phyloP scores from a whole-genome alignment of 1,140 invertebrate species.

The Drosophila leontia region DNA sequence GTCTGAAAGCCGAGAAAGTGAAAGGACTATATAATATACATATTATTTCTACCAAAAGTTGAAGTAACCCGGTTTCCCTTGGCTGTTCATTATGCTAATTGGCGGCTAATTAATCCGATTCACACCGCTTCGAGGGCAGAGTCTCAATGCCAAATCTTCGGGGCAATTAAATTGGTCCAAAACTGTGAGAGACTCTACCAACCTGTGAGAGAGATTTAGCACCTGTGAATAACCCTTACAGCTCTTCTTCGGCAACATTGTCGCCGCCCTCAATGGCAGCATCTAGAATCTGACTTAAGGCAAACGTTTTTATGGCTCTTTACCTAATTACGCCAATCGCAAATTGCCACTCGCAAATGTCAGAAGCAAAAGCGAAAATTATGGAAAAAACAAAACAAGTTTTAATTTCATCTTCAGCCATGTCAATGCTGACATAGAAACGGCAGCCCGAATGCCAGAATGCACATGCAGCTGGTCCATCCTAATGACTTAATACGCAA shows the following conservation, averaged over 20 bases:
- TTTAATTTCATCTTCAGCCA: constrained; percentile 65
- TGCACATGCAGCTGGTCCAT: constrained; percentile 45
- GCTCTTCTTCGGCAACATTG: constrained; percentile 12
- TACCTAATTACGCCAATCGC: constrained; percentile 77
- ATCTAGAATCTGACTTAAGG: constrained; percentile 51
- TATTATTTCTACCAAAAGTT: not conserved
- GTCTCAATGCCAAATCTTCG: constrained; percentile 25
- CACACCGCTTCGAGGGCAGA: constrained; percentile 43
- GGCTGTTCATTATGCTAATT: constrained; percentile 68
- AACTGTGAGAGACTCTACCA: constrained; percentile 3
- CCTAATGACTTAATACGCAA: constrained; percentile 71
- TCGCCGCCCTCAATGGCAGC: constrained; percentile 43
- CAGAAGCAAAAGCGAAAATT: constrained; percentile 63
- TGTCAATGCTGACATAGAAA: constrained; percentile 71
- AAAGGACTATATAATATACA: constrained; percentile 48
- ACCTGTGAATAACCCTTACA: not conserved
- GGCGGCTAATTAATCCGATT: constrained; percentile 64
- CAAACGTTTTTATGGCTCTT: constrained; percentile 58
- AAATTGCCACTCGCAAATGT: constrained; percentile 68
- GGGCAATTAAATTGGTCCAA: constrained; percentile 22
- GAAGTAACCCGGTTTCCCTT: constrained; percentile 19
- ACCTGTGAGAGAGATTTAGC: not conserved
- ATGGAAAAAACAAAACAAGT: constrained; percentile 62
- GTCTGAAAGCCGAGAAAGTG: constrained; percentile 51
- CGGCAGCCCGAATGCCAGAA: constrained; percentile 33